Base-by-base conservation (phyloP, 64 coral and sea anemone species). In the Dendrophyllia cribrosa region DNA sequence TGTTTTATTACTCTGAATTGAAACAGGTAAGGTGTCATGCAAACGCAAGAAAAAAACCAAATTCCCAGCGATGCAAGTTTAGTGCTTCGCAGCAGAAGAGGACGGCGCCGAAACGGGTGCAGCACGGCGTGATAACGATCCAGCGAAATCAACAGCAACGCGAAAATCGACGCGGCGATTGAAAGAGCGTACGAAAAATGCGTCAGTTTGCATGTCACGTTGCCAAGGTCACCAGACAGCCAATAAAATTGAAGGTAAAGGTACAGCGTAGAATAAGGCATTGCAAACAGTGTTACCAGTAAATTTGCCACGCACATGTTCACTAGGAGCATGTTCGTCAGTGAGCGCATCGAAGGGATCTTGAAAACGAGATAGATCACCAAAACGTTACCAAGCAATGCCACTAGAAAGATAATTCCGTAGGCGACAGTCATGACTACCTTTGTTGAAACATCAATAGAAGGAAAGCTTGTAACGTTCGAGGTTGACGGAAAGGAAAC, bases 231-330 rank as follows among this genome's bases (percentile, higher is more conserved):
- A 23, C 95, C 95, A 6, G 90, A 86, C 20, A 96, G 68, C 95
- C 95, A 96, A 2, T 19, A 48, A 15, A 49, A 76, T 0, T 75
- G 19, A 19, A 89, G 71, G 55, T 70, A 96, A 9, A 96, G 52
- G 15, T 93, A 96, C 22, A 86, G 44, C 6, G 86, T 78, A 3
- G 91, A 96, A 85, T 93, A 96, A 6, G 95, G 95, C 95, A 96
- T 96, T 3, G 85, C 85, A 55, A 96, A 88, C 59, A 72, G 83
- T 0, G 95, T 84, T 2, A 96, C 95, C 14, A 96, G 58, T 20
- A 96, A 74, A 68, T 96, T 96, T 0, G 86, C 95, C 47, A 96
- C 91, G 14, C 88, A 93, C 95, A 96, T 96, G 60, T 96, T 96
- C 11, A 96, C 83, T 9, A 96, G 82, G 13, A 96, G 95, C 52